phyloP scores from a whole-genome alignment of 2,113 vertebrate species.

The Pteropus alecto region DNA sequence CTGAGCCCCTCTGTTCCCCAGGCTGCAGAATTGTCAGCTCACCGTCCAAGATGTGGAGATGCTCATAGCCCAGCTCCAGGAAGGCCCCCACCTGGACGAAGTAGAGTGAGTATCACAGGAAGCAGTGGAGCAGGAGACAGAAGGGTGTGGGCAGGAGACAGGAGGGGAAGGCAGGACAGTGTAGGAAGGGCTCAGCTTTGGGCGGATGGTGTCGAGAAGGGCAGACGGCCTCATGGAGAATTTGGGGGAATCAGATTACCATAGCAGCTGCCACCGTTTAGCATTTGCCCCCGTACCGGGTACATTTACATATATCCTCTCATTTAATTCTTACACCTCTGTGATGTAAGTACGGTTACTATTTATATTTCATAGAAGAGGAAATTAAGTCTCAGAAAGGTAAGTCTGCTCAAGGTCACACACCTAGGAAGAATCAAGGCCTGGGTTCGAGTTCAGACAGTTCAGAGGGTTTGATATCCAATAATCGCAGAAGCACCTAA shows the following conservation, averaged over 20 bases:
- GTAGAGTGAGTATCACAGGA: constrained; percentile 80
- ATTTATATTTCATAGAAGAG: not conserved
- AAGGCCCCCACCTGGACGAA: constrained; percentile 71
- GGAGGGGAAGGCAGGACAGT: not conserved
- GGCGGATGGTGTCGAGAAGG: not conserved
- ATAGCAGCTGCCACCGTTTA: rapidly evolving
- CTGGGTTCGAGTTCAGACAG: not conserved
- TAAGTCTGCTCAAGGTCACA: not conserved
- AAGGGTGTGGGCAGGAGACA: not conserved
- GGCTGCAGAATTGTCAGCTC: constrained; percentile 76
- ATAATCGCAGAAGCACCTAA: not conserved
- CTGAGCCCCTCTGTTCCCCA: constrained; percentile 44
- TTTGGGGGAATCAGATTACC: not conserved
- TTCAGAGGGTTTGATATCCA: not conserved
- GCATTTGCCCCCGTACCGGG: not conserved
- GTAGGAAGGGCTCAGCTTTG: rapidly evolving
- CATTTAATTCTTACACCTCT: not conserved
- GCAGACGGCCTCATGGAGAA: not conserved
- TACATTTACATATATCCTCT: not conserved
- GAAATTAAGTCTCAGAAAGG: not conserved
- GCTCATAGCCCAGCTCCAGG: constrained; percentile 72
- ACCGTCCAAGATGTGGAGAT: not conserved
- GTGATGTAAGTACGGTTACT: not conserved
- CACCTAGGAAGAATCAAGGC: not conserved
- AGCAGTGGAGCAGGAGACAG: not conserved